Conservation (phyloP, 1,140 invertebrate genomes). For the Neodiprion virginianus region DNA sequence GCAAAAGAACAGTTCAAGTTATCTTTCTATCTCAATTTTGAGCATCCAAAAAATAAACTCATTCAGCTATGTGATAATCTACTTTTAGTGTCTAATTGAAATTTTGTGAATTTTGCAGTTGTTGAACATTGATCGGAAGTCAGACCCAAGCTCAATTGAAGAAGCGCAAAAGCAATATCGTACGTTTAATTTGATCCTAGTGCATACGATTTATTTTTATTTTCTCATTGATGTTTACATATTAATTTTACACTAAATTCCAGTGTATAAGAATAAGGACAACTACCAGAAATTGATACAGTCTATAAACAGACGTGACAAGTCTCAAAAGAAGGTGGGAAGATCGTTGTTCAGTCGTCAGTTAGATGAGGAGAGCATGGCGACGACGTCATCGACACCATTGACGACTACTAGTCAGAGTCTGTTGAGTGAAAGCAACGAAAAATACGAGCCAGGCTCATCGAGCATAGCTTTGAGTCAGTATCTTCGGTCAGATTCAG, state of each 20-base stretch:
- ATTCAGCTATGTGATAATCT: constrained; percentile 12
- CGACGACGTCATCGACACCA: background rate
- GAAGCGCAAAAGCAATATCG: constrained; percentile 57
- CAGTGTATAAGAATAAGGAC: constrained; percentile 51
- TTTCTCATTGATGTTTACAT: constrained; percentile 24
- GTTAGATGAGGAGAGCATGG: background rate
- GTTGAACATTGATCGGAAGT: constrained; percentile 50
- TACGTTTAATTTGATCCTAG: constrained; percentile 41
- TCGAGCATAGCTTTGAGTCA: constrained; percentile 5
- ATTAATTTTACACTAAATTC: background rate
- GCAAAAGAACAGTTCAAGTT: background rate
- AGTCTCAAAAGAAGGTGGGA: constrained; percentile 14
- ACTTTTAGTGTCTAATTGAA: constrained; percentile 7
- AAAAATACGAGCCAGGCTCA: constrained; percentile 12
- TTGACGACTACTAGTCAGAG: background rate
- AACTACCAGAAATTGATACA: constrained; percentile 52
- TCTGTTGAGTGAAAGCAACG: background rate
- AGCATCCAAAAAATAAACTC: background rate
- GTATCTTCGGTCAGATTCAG: constrained; percentile 34
- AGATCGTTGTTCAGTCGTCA: background rate
- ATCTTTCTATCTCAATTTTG: constrained; percentile 14
- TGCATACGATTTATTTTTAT: constrained; percentile 25
- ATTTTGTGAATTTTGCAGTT: constrained; percentile 38
- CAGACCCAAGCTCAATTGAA: constrained; percentile 54
- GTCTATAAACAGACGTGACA: constrained; percentile 40